These are phyloP conservation scores for Linurgus olivaceus DNA, from an alignment of 2,797 vertebrate species.

Conservation along the genomic window DNA sequence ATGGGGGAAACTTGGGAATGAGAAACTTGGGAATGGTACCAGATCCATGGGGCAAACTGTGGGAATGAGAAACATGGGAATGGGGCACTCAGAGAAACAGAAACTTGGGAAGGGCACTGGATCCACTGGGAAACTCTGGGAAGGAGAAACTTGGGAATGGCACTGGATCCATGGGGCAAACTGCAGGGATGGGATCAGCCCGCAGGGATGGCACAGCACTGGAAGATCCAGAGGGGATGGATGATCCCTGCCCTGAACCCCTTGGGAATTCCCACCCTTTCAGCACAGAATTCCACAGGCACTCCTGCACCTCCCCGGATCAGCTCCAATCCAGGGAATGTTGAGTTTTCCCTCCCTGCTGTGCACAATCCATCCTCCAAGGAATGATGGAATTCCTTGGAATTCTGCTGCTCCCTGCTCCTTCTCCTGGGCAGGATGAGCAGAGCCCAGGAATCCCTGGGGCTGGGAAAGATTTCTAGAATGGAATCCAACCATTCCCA, in stretches of 20 bases:
- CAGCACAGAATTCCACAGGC: neutral
- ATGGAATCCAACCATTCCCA: no score
- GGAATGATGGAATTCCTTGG: neutral
- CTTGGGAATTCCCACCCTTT: neutral
- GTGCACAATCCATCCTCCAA: neutral
- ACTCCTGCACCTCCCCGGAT: neutral
- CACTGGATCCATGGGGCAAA: neutral
- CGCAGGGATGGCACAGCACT: neutral
- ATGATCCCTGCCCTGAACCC: neutral
- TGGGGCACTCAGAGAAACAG: no score
- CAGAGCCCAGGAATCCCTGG: no score
- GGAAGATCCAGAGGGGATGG: neutral
- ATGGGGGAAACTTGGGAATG: no score
- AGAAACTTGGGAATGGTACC: no score
- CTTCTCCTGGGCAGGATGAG: neutral
- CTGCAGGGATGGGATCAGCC: neutral
- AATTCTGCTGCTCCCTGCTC: neutral
- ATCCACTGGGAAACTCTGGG: no score
- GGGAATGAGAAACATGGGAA: no score
- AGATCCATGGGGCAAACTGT: no score
- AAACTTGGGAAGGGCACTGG: no score
- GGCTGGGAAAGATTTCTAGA: no score
- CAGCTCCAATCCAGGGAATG: neutral
- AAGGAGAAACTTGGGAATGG: no score
- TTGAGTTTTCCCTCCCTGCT: fast-evolving